Conservation (phyloP, 2,113 vertebrate species). For the Solenodon paradoxus region DNA sequence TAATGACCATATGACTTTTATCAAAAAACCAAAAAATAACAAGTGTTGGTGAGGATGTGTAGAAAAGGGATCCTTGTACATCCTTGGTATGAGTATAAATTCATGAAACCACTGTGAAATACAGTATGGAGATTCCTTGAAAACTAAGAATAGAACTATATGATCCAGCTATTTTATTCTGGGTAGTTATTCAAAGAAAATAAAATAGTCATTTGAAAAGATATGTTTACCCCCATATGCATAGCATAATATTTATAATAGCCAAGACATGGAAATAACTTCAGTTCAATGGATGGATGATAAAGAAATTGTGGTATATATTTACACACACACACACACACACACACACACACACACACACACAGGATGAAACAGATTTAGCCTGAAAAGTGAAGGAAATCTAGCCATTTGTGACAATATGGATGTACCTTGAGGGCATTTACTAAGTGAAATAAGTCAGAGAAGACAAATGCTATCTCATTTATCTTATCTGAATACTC, state of each 20-base stretch:
- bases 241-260: background rate
- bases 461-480: no score
- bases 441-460: no score
- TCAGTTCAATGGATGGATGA: background rate
- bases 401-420: background rate
- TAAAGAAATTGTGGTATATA: background rate
- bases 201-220: no score
- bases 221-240: background rate
- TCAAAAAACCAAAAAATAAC: background rate
- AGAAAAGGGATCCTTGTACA: no score
- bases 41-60: background rate
- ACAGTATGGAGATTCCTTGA: no score
- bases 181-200: no score
- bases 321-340: background rate
- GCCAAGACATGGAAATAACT: no score
- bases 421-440: no score
- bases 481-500: no score
- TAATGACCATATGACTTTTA: background rate
- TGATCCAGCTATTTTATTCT: background rate
- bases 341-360: background rate
- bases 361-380: background rate
- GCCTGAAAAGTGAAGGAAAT: background rate
- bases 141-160: no score
- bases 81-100: no score
- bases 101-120: no score